phyloP scores from a whole-genome alignment of 2,797 vertebrate species.

The Furcifer pardalis region DNA sequence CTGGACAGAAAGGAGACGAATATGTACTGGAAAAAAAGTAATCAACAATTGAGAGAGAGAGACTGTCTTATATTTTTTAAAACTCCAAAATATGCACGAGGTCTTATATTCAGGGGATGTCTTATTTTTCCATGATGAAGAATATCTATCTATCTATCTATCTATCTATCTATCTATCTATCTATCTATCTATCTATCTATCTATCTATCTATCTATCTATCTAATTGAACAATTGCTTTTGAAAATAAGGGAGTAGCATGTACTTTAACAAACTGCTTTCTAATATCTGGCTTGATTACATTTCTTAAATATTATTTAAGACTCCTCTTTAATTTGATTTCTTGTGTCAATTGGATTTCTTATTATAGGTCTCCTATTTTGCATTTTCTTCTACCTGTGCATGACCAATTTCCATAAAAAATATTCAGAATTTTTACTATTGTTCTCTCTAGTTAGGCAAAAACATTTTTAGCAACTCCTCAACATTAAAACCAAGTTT shows the following conservation, averaged over 20 bases:
- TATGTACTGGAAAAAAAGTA: constrained; percentile 84
- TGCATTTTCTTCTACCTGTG: neutral
- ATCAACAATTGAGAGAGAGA: constrained; percentile 45
- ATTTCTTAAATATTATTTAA: neutral
- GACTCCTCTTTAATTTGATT: neutral
- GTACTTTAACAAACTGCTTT: neutral
- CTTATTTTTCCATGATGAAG: too few species aligned
- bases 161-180: too few species aligned
- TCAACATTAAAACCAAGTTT: too few species aligned
- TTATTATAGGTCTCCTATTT: too few species aligned
- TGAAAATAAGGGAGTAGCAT: neutral
- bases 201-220: too few species aligned
- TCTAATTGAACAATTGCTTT: constrained; percentile 1
- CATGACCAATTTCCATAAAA: neutral
- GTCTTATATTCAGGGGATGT: too few species aligned
- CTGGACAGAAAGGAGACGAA: constrained; percentile 94
- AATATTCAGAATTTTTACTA: neutral
- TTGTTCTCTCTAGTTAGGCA: neutral
- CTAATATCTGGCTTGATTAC: neutral
- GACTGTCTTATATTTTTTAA: too few species aligned
- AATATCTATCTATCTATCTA: too few species aligned
- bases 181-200: neutral
- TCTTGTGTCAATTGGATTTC: constrained; percentile 4
- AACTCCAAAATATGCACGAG: too few species aligned
- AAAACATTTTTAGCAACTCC: neutral